Conservation (phyloP, 2,888 invertebrate genomes). For the Yponomeuta sedellus region DNA sequence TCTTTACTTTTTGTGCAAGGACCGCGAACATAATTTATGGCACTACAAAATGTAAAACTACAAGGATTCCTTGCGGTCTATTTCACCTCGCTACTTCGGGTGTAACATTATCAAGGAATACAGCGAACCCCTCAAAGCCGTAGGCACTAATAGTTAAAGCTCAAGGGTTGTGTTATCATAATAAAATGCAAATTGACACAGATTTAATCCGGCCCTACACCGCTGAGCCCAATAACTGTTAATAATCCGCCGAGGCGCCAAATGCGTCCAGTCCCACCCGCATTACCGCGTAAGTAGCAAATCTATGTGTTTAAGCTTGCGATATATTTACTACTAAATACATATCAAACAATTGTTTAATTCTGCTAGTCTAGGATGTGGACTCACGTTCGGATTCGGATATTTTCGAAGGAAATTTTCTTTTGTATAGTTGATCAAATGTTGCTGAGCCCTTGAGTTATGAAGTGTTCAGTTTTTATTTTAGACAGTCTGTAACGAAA, state of each 20-base stretch:
- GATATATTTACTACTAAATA: constrained; percentile 7
- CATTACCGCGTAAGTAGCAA: background rate
- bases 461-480: too few relatives aligned
- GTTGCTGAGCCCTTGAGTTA: too few relatives aligned
- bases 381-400: too few relatives aligned
- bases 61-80: constrained; percentile 30
- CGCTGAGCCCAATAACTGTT: constrained; percentile 62
- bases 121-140: constrained; percentile 51
- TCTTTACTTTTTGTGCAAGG: constrained; percentile 36
- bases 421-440: too few relatives aligned
- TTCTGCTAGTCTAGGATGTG: too few relatives aligned
- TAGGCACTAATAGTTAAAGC: constrained; percentile 58
- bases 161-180: constrained; percentile 58
- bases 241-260: constrained; percentile 46
- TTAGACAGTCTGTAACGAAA: too few relatives aligned
- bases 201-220: constrained; percentile 65
- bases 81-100: constrained; percentile 24
- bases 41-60: constrained; percentile 36
- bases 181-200: constrained; percentile 71
- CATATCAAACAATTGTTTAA: constrained; percentile 1
- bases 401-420: too few relatives aligned
- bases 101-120: constrained; percentile 31
- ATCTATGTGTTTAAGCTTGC: constrained; percentile 5
- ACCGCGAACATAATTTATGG: constrained; percentile 48
- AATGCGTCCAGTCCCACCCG: constrained; percentile 24